A percentile compares a stretch with the other conserved stretches of the same genome.
Conservation (phyloP, 2,113 vertebrate species). For the Heptranchias perlo region DNA sequence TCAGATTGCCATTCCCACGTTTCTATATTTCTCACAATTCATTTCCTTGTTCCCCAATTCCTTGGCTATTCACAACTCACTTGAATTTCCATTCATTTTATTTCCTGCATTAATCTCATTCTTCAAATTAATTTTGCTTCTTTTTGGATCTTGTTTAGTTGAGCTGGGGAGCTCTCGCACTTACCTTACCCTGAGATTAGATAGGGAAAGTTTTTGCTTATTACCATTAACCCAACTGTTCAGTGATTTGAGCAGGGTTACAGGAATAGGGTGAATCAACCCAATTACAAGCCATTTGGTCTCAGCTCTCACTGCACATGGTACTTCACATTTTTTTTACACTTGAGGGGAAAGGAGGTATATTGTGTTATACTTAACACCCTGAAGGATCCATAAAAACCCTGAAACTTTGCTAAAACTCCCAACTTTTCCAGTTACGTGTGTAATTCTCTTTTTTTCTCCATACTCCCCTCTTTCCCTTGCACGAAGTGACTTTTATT, state of each 20-base stretch:
- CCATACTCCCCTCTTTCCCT: neutral
- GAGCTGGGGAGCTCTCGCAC: neutral
- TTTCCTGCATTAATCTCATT: neutral
- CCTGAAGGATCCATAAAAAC: neutral
- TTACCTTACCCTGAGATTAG: neutral
- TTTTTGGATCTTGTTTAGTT: neutral
- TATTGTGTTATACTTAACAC: neutral
- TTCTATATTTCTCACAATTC: neutral
- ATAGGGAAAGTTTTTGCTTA: neutral
- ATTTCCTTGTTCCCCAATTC: neutral
- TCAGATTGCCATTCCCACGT: neutral
- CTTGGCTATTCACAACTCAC: neutral
- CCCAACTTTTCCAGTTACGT: neutral
- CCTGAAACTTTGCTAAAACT: neutral
- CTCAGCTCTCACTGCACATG: neutral
- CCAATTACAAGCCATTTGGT: neutral
- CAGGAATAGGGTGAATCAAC: neutral
- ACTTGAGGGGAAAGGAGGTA: neutral
- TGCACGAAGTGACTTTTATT: neutral
- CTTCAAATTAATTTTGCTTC: constrained; percentile 5
- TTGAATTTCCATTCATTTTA: neutral
- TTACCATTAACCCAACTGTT: neutral
- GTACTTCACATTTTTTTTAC: neutral
- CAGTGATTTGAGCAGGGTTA: neutral
- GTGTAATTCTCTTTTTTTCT: neutral